A percentile compares a stretch with the other conserved stretches of the same genome.
Conservation (phyloP, 1,140 invertebrate genomes). For the Spodoptera litura region DNA sequence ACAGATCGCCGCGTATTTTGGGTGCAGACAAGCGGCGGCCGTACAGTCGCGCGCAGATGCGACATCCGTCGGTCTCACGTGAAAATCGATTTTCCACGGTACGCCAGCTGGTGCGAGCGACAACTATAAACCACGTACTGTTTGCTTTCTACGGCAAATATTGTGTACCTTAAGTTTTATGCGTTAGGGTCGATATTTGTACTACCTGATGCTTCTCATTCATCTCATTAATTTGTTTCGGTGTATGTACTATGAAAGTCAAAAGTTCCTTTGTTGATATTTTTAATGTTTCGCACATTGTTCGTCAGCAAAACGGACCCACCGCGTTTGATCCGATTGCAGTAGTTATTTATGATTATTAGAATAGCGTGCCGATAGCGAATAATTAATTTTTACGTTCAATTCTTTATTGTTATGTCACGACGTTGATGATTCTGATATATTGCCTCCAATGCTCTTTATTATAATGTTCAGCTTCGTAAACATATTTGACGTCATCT, state of each 20-base stretch:
- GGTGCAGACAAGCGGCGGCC: constrained; percentile 65
- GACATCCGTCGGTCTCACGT: constrained; percentile 82
- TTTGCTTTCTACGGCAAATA: constrained; percentile 42
- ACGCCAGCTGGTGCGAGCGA: constrained; percentile 82
- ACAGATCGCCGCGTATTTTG: constrained; percentile 69
- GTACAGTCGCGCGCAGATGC: constrained; percentile 80
- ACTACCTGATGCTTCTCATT: constrained; percentile 14
- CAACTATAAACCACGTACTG: constrained; percentile 64
- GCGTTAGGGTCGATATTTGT: constrained; percentile 55
- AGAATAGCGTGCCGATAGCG: constrained; percentile 80
- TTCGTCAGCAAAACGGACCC: constrained; percentile 69
- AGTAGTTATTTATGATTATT: constrained; percentile 84
- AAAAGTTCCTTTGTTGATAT: constrained; percentile 86
- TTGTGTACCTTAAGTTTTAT: constrained; percentile 45
- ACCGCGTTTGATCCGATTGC: constrained; percentile 84
- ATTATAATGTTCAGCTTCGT: constrained; percentile 50
- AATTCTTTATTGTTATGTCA: constrained; percentile 75
- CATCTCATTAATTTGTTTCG: constrained; percentile 57
- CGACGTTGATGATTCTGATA: constrained; percentile 70
- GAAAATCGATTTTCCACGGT: constrained; percentile 86
- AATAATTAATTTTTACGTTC: constrained; percentile 83
- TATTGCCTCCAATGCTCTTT: constrained; percentile 59
- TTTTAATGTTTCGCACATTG: constrained; percentile 86
- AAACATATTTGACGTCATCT: constrained; percentile 35
- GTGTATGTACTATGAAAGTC: constrained; percentile 83